Percentiles rank a stretch among this genome's conserved stretches.
These are phyloP conservation scores for Zaprionus nigranus DNA, from an alignment of 1,140 invertebrate genomes.

Conservation along the genomic window DNA sequence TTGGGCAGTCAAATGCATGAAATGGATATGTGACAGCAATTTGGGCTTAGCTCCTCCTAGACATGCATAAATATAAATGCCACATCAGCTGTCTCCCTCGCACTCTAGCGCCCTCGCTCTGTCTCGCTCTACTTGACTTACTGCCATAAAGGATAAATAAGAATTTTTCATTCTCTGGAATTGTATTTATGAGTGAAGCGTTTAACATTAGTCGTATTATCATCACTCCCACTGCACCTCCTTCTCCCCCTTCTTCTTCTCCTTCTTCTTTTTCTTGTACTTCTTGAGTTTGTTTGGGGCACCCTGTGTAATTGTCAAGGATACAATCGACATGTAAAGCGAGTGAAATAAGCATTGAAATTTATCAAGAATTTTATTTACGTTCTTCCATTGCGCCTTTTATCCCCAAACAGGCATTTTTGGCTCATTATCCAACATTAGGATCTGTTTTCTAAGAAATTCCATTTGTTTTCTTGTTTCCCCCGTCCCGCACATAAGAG, in stretches of 20 bases:
- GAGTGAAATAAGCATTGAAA: background rate
- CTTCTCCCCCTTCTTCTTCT: too few relatives aligned
- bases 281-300: background rate
- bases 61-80: slow-evolving; percentile 42
- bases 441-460: slow-evolving; percentile 16
- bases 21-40: slow-evolving; percentile 61
- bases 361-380: slow-evolving; percentile 9
- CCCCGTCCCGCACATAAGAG: background rate
- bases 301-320: slow-evolving; percentile 16
- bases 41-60: slow-evolving; percentile 20
- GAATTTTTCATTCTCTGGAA: slow-evolving; percentile 23
- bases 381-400: background rate
- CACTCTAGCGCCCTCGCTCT: too few relatives aligned
- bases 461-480: background rate
- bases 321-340: slow-evolving; percentile 7
- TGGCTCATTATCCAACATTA: background rate
- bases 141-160: slow-evolving; percentile 25
- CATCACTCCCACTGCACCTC: background rate
- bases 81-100: background rate
- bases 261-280: background rate
- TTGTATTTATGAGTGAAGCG: slow-evolving; percentile 32
- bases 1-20: slow-evolving; percentile 71
- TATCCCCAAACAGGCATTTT: background rate
- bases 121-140: slow-evolving; percentile 28
- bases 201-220: slow-evolving; percentile 29